Base-by-base conservation (phyloP, 1,140 invertebrate genomes). In the Drepana arcuata region DNA sequence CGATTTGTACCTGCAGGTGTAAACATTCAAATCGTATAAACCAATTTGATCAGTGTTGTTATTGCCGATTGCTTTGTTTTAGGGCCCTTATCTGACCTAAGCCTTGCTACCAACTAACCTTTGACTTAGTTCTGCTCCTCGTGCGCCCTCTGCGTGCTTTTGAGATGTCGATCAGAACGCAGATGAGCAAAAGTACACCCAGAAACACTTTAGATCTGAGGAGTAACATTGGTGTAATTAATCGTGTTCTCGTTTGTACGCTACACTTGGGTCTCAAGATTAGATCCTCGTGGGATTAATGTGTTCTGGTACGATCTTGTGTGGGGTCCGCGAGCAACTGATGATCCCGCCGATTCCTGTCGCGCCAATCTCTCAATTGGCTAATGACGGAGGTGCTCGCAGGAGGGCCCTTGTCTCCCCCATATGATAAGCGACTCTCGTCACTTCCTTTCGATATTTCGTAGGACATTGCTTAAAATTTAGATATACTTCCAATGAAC, bases 1-100 rank as follows among this genome's bases (percentile, higher is more conserved):
- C 92, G 42, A 94, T 92, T 86, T 93, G 92, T 16, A 93, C 88
- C 80, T 90, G 74, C 37, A 72, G 74, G 90, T 18, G 29, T 27
- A 27, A 25, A 28, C 18, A 10, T n/a, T n/a, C n/a, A n/a, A n/a
- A n/a, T n/a, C n/a, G n/a, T n/a, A n/a, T n/a, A n/a, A n/a, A n/a
- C n/a, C n/a, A n/a, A n/a, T n/a, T n/a, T n/a, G n/a, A n/a, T n/a
- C n/a, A n/a, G n/a, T n/a, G n/a, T n/a, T n/a, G n/a, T n/a, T n/a
- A n/a, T n/a, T n/a, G n/a, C n/a, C n/a, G n/a, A n/a, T n/a, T n/a
- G n/a, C n/a, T n/a, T n/a, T n/a, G n/a, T n/a, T n/a, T n/a, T n/a
- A n/a, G n/a, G n/a, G n/a, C n/a, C n/a, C n/a, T n/a, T n/a, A n/a
- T n/a, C n/a, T n/a, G n/a, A n/a, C n/a, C n/a, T n/a, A n/a, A n/a